Evolutionary conservation across 2,113 vertebrate genomes (phyloP), one percentile per base, ranked within the genome.

Genomic region (Acrocephalus kingi): DNA sequence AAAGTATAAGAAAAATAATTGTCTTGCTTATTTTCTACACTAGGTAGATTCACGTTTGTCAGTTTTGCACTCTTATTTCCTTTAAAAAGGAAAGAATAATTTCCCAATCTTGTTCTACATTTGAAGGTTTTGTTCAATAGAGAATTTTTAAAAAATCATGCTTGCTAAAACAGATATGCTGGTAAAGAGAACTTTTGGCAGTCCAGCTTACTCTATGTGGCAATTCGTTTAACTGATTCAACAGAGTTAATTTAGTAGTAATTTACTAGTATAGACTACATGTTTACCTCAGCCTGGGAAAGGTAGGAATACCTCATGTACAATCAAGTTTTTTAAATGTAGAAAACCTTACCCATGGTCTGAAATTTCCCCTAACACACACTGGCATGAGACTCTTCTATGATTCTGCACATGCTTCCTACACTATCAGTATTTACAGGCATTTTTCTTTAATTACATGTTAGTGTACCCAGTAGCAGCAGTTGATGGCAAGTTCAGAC

Each of bases 261-360:
- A 33, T 64, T 90, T 55, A n/a, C 23, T 56, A 6, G 10, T 48
- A 28, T 24, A 28, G 72, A 13, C 23, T 48, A 20, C 27, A 31
- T 74, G 37, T 66, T 51, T 82, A 10, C 11, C 11, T 48, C 39
- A 37, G 0, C 10, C 7, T 84, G 22, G 30, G 30, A 77, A 68
- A 89, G 2, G 14, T 8, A 45, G 21, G 27, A 78, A 74, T 64
- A 61, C 4, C 5, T 55, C 10, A 4, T 6, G 7, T 37, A 8
- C 23, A 68, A 15, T 8, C 0, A 0, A 13, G 24, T 6, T 45
- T 61, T 69, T 43, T 8, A n/a, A 64, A 48, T 28, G 30, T 52
- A 31, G 61, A 66, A 82, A 91, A 46, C 4, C 13, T 66, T 74
- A 61, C 4, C 49, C 7, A 11, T 4, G 5, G 5, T 48, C 41